A percentile compares a stretch with the other conserved stretches of the same genome.
These are phyloP conservation scores for Lasioglossum marginatum DNA, from an alignment of 2,888 invertebrate genomes.

Conservation along the genomic window DNA sequence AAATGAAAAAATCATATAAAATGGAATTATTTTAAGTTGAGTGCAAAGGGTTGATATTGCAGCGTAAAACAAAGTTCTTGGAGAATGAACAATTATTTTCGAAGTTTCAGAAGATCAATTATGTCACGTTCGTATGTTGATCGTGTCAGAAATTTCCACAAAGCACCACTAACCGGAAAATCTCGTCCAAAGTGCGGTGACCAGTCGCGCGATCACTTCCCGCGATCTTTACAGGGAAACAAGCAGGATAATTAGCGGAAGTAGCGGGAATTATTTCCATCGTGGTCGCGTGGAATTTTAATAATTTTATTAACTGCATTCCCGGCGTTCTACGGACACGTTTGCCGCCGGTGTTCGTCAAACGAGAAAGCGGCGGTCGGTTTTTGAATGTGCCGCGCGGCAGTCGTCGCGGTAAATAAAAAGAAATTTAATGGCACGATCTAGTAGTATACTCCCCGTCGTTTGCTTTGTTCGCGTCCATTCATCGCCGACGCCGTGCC, in stretches of 20 bases:
- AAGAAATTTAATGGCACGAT: slow-evolving; percentile 37
- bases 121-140: too few relatives aligned
- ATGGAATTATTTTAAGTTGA: too few relatives aligned
- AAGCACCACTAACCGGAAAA: background rate
- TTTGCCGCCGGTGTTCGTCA: background rate
- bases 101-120: too few relatives aligned
- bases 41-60: too few relatives aligned
- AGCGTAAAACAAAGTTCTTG: too few relatives aligned
- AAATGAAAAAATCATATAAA: too few relatives aligned
- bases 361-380: slow-evolving; percentile 24
- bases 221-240: background rate
- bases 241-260: background rate
- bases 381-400: slow-evolving; percentile 22
- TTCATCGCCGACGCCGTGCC: slow-evolving; percentile 60
- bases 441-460: slow-evolving; percentile 22
- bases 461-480: slow-evolving; percentile 45
- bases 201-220: background rate
- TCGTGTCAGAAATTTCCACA: background rate
- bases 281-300: background rate
- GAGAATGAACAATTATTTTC: too few relatives aligned
- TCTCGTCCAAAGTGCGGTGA: background rate
- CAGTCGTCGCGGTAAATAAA: background rate
- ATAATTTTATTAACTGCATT: slow-evolving; percentile 9
- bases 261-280: background rate
- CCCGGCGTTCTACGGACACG: background rate